A percentile compares a stretch with the other conserved stretches of the same genome.
phyloP scores from a whole-genome alignment of 2,888 invertebrate genomes.

The Beris morrisii region DNA sequence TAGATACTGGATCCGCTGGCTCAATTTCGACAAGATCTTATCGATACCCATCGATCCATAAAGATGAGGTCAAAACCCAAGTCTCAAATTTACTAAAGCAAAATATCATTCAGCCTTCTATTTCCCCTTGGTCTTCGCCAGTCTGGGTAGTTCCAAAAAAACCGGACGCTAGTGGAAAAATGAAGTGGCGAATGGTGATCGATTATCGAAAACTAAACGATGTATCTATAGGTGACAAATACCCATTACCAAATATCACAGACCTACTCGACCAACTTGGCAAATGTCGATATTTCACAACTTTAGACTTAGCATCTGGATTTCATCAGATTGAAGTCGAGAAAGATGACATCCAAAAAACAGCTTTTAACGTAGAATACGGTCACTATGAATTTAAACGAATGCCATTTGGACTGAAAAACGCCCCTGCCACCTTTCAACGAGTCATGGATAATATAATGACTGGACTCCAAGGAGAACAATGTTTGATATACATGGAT shows the following conservation, averaged over 20 bases:
- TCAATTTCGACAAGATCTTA: constrained; percentile 33
- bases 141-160: constrained; percentile 21
- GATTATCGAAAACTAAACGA: no score
- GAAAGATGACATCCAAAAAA: constrained; percentile 17
- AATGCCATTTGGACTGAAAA: not conserved
- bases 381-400: constrained; percentile 28
- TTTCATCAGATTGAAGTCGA: constrained; percentile 33
- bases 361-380: constrained; percentile 34
- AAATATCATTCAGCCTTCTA: constrained; percentile 33
- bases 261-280: constrained; percentile 38
- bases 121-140: constrained; percentile 36
- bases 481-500: constrained; percentile 39
- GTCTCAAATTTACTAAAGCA: constrained; percentile 43
- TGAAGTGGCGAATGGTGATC: no score
- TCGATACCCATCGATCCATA: constrained; percentile 34
- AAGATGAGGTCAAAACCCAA: constrained; percentile 39
- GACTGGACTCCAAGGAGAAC: constrained; percentile 39
- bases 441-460: constrained; percentile 41
- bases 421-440: constrained; percentile 6
- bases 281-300: constrained; percentile 21
- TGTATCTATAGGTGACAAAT: no score
- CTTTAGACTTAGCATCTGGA: constrained; percentile 22
- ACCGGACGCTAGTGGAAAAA: no score
- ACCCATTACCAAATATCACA: constrained; percentile 28
- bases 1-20: not conserved